phyloP scores from a whole-genome alignment of 2,113 vertebrate genomes.

The Lota lota region DNA sequence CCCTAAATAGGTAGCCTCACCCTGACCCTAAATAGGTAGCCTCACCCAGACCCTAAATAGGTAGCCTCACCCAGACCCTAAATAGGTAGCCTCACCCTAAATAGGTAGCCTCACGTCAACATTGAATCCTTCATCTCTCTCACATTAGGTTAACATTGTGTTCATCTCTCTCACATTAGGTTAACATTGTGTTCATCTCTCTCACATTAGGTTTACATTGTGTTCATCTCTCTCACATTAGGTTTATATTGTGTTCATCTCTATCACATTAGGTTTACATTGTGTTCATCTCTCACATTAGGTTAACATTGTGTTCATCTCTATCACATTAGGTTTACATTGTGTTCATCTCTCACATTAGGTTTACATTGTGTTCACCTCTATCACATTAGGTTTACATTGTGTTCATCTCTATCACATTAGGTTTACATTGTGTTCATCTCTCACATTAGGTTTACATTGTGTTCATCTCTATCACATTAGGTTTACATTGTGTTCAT shows the following conservation, averaged over 20 bases:
- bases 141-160: neutral
- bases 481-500: slow-evolving; percentile 6
- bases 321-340: neutral
- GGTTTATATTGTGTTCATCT: no score
- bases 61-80: no score
- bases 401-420: neutral
- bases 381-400: no score
- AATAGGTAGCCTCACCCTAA: no score
- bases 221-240: neutral
- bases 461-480: neutral
- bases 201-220: neutral
- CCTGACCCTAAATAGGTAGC: no score
- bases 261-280: no score
- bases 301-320: slow-evolving; percentile 12
- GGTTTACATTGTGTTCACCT: no score
- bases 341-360: slow-evolving; percentile 4
- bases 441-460: no score
- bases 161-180: neutral
- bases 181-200: slow-evolving; percentile 14
- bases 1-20: no score
- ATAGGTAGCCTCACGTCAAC: no score
- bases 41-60: no score
- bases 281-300: neutral
- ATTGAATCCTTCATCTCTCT: no score
- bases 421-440: slow-evolving; percentile 6